Percentiles rank a stretch among this genome's conserved stretches.
phyloP scores from a whole-genome alignment of 2,113 vertebrate genomes.

The Ageneiosus marmoratus region DNA sequence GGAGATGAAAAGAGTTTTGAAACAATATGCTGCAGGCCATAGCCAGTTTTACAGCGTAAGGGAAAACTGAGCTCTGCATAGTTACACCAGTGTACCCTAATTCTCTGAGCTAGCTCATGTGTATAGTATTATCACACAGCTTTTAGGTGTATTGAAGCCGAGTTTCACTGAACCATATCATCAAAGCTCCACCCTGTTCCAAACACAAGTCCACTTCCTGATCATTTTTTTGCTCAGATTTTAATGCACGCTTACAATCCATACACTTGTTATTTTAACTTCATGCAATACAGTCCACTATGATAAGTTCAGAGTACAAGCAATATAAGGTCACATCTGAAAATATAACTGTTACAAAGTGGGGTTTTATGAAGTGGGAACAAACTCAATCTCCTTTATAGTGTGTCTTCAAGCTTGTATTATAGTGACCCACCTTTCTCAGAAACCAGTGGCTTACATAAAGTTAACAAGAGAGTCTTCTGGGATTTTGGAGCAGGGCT shows the following conservation, averaged over 20 bases:
- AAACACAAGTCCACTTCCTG: not conserved
- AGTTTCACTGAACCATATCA: not conserved
- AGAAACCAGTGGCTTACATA: slow-evolving; percentile 35
- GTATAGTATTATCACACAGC: not conserved
- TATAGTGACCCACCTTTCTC: slow-evolving; percentile 35
- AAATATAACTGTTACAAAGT: not conserved
- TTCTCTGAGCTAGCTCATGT: not conserved
- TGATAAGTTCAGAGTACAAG: not conserved
- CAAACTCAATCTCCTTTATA: slow-evolving; percentile 1
- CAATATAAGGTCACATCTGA: not conserved
- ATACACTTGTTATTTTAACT: not conserved
- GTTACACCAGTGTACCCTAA: slow-evolving; percentile 2
- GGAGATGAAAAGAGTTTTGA: slow-evolving; percentile 31
- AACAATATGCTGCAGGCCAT: slow-evolving; percentile 15
- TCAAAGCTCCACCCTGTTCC: not conserved
- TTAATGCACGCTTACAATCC: not conserved
- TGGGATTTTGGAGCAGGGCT: slow-evolving; percentile 28
- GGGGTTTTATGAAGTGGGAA: slow-evolving; percentile 28
- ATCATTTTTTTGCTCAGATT: not conserved
- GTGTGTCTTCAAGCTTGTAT: slow-evolving; percentile 12
- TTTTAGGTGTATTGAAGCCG: slow-evolving; percentile 6
- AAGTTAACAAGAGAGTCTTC: slow-evolving; percentile 41
- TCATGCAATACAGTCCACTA: not conserved
- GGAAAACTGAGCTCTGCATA: slow-evolving; percentile 2
- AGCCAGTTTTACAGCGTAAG: slow-evolving; percentile 17